phyloP scores from a whole-genome alignment of 2,113 vertebrate genomes.

The Tragelaphus scriptus region DNA sequence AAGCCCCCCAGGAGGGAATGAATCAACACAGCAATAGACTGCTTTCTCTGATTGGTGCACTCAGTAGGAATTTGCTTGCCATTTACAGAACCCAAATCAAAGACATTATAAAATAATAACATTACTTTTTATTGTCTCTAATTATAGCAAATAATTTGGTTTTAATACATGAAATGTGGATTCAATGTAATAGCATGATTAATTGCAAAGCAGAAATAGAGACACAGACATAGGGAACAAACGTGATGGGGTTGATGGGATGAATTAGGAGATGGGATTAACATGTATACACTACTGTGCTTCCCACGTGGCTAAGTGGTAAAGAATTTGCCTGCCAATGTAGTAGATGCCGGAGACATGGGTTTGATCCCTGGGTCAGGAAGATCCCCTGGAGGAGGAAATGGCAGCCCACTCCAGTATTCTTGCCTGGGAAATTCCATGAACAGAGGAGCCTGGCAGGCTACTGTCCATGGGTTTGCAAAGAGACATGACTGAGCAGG shows the following conservation, averaged over 20 bases:
- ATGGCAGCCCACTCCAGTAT: not conserved
- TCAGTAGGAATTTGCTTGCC: not conserved
- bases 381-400: not conserved
- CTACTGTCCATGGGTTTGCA: not conserved
- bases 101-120: not conserved
- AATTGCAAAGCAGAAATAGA: not conserved
- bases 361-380: not conserved
- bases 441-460: not conserved
- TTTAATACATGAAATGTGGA: not conserved
- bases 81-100: not conserved
- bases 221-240: not conserved
- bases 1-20: not conserved
- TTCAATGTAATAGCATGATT: not conserved
- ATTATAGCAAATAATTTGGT: not conserved
- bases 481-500: not conserved
- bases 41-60: not conserved
- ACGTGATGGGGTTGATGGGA: not conserved
- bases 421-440: not conserved
- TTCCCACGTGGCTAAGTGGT: not conserved
- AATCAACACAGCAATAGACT: not conserved
- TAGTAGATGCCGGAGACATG: not conserved
- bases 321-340: not conserved
- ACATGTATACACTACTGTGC: not conserved
- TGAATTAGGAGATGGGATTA: not conserved
- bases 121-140: not conserved